phyloP scores from a whole-genome alignment of 2,113 vertebrate species.

The Pimephales promelas region DNA sequence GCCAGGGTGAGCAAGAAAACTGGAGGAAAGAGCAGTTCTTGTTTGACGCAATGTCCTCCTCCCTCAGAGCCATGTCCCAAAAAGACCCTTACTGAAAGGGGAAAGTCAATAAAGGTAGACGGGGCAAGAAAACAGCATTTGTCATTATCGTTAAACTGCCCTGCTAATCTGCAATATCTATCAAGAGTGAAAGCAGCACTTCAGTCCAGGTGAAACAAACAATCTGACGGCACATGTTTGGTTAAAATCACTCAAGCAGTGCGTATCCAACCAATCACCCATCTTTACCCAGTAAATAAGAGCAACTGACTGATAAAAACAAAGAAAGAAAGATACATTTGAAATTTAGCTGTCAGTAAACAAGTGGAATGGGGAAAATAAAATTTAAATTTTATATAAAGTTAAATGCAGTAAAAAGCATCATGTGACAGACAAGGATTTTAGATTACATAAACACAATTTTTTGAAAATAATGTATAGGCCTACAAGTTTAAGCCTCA shows the following conservation, averaged over 20 bases:
- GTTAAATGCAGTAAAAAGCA: neutral
- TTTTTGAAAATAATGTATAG: no score
- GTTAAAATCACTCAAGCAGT: neutral
- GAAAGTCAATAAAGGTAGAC: slow-evolving; percentile 1
- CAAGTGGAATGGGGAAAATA: neutral
- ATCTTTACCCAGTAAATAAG: neutral
- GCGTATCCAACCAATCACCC: no score
- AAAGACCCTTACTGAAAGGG: neutral
- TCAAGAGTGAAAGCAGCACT: neutral
- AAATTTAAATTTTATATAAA: no score
- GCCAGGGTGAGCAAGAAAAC: slow-evolving; percentile 9
- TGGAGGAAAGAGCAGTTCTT: slow-evolving; percentile 23
- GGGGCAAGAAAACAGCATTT: neutral
- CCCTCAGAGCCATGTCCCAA: slow-evolving; percentile 17
- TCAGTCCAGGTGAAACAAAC: slow-evolving; percentile 4
- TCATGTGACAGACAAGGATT: no score
- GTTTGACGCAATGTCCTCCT: slow-evolving; percentile 14
- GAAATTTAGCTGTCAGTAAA: neutral
- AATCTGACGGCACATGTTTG: slow-evolving; percentile 34
- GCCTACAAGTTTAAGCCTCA: no score
- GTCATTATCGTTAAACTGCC: slow-evolving; percentile 5
- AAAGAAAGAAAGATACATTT: neutral
- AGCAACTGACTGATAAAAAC: neutral
- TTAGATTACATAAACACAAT: no score
- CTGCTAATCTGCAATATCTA: slow-evolving; percentile 6